Evolutionary conservation across 2,797 vertebrate species (phyloP).

Genomic region (Rhodeus uyekii): DNA sequence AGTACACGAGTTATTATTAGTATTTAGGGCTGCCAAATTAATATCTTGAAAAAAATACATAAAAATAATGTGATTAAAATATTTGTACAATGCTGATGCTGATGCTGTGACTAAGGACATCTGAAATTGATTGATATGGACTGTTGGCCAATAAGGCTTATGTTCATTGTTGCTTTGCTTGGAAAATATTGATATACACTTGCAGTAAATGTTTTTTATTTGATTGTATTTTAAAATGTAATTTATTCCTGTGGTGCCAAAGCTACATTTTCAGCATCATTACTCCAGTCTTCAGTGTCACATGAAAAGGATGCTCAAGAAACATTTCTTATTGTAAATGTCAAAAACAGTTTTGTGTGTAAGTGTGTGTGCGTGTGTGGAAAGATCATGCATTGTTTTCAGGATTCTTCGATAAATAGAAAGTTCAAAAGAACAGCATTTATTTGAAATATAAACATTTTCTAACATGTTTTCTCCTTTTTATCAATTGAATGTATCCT

Average conservation of each 20-base stretch:
- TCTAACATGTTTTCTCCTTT: too few species aligned
- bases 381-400: background rate
- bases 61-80: too few species aligned
- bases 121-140: background rate
- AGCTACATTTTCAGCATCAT: background rate
- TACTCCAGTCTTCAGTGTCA: background rate
- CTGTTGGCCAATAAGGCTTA: background rate
- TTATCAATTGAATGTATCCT: background rate
- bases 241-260: background rate
- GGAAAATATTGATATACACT: background rate
- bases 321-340: background rate
- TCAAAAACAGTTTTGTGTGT: background rate
- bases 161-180: background rate
- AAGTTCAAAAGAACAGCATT: background rate
- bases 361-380: too few species aligned
- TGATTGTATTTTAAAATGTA: background rate
- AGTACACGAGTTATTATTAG: background rate
- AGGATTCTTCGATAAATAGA: background rate
- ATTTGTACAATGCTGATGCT: too few species aligned
- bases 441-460: too few species aligned
- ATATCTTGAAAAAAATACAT: too few species aligned
- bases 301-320: too few species aligned
- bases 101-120: background rate
- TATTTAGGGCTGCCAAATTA: background rate
- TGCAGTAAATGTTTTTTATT: background rate